A percentile compares a stretch with the other conserved stretches of the same genome.
Evolutionary conservation across 2,797 vertebrate species (phyloP).

Genomic region (Pampus argenteus): DNA sequence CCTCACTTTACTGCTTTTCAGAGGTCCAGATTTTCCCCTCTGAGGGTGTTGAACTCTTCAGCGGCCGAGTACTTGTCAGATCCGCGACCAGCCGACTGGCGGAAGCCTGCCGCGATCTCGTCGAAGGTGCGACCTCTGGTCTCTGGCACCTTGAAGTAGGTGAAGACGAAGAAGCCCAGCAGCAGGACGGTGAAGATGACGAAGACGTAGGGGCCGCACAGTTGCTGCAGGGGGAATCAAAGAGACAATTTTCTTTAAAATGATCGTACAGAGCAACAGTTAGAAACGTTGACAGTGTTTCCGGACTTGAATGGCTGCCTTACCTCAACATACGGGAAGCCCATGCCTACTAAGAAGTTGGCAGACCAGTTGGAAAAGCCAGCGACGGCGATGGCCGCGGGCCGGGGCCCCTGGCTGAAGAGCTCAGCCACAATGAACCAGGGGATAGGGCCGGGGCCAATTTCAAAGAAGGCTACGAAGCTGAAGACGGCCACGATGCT

Average conservation of each 20-base stretch:
- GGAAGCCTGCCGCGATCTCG: constrained; percentile 93
- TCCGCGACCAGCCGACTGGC: constrained; percentile 82
- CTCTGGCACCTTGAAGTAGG: constrained; percentile 98
- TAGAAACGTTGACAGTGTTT: not conserved
- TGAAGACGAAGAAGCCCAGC: constrained; percentile 95
- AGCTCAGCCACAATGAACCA: constrained; percentile 98
- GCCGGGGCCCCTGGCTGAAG: constrained; percentile 96
- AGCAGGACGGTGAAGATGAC: constrained; percentile 95
- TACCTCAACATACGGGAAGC: constrained; percentile 95
- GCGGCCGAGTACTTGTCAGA: constrained; percentile 86
- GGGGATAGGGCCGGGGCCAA: constrained; percentile 95
- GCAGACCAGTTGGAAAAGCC: constrained; percentile 97
- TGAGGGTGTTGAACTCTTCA: constrained; percentile 92
- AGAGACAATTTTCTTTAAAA: not conserved
- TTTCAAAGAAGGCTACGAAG: constrained; percentile 97
- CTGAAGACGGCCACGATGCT: constrained; percentile 94
- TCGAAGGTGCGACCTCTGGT: constrained; percentile 96
- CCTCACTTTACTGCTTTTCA: no score
- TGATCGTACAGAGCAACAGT: not conserved
- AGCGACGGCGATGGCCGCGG: constrained; percentile 91
- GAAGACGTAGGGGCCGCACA: constrained; percentile 95
- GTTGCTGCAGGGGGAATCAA: constrained; percentile 82
- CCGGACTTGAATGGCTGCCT: constrained; percentile 31
- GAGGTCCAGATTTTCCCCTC: constrained; percentile 91
- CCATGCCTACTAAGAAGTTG: constrained; percentile 96